Evolutionary conservation across 2,113 vertebrate genomes (phyloP), one percentile per base, ranked within the genome.

Genomic region (Varanus salvator): DNA sequence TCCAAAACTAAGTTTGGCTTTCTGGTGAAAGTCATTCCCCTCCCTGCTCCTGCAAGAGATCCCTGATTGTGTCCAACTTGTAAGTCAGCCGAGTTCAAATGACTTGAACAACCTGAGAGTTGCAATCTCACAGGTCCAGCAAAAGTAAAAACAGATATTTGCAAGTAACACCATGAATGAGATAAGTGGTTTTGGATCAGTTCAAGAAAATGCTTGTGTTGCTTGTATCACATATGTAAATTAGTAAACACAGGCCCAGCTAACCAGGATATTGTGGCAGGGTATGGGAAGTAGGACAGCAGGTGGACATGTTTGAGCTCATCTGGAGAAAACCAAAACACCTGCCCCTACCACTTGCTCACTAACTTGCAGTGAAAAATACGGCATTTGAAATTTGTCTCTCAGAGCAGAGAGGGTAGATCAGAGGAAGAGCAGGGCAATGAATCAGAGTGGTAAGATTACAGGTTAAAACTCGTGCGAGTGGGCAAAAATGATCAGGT

Each of bases 61-160:
- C 2, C 52, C 69, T 34, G 31, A 21, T 84, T 87, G 78, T 75
- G 86, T 83, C 81, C 31, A 52, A 66, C 3, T 77, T 86, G n/a
- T 44, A 88, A 89, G 76, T 52, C 90, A 93, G 76, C 81, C 87
- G 87, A 87, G 92, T 94, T 90, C 71, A 77, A n/a, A 19, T 90
- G 17, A 92, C 6, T 81, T 90, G 25, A 77, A 80, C 44, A 94
- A 85, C 3, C 23, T 14, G n/a, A n/a, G 64, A 77, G n/a, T 1
- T 84, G 54, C 87, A 89, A 0, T 54, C 7, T 64, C 38, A 87
- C 87, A 80, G 83, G 85, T 68, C 57, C 3, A 84, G 85, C 75
- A 85, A 90, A 85, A 94, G 54, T 44, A 87, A 64, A 68, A 83
- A 68, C 74, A 80, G 90, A 9, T 23, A 91, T 90, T 89, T 89